Evolutionary conservation across 2,797 vertebrate species (phyloP), one percentile per base, ranked within the genome.

Genomic region (Tenualosa thibaudeaui): DNA sequence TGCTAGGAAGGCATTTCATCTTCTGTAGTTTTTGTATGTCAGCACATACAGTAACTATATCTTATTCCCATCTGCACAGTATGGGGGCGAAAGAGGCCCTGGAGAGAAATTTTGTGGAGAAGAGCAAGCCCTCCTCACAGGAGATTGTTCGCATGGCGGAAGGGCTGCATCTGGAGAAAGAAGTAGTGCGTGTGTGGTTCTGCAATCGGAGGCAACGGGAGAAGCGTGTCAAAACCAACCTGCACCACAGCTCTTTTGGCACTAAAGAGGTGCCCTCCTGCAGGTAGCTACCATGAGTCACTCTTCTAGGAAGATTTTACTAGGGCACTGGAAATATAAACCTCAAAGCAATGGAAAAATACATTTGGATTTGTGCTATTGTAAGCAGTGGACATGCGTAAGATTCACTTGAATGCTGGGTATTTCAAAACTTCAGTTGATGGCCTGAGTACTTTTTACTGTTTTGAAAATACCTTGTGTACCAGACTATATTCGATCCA

Each of bases 171-270:
- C 95, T 99, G 85, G 98, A 99, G 92, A 99, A 99, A 90, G 98
- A 99, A 93, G 98, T 99, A 26, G 98, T 99, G 53, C 95, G 98
- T 90, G 98, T 99, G 85, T 99, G 98, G 98, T 99, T 99, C 95
- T 99, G 98, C 92, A 99, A 99, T 91, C 94, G 98, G 81, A 97
- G 98, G 83, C 98, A 99, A 88, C 94, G 98, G 85, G 98, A 99
- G 92, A 99, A 99, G 91, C 96, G 98, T 71, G 98, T 99, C 86
- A 99, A 99, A 93, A 99, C 98, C 82, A 99, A 97, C 90, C 95
- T 99, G 60, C 97, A 96, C 86, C 97, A 98, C 90, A 98, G 95
- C 53, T 89, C 96, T 46, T 98, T 97, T 88, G 92, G 98, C 87
- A 91, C 93, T 89, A 99, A 98, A 93, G 95, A 98, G 53, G 94